Percentiles rank a stretch among this genome's conserved stretches.
Evolutionary conservation across 2,113 vertebrate species (phyloP).

Genomic region (Trichechus manatus): DNA sequence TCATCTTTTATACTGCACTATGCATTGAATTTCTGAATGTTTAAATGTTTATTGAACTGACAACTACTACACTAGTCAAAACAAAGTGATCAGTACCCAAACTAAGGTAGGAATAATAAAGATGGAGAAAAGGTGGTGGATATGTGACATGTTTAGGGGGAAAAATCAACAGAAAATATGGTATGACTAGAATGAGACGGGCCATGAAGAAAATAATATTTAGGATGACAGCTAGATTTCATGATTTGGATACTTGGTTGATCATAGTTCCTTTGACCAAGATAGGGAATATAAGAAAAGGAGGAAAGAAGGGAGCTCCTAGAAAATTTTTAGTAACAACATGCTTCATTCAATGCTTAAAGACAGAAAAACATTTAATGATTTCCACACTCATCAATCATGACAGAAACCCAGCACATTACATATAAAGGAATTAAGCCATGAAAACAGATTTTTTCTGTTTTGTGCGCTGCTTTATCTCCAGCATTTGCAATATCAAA

Average conservation of each 20-base stretch:
- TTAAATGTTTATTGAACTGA: neutral
- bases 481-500: neutral
- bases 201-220: neutral
- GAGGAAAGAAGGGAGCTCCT: neutral
- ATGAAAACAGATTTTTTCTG: neutral
- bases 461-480: conserved; percentile 18
- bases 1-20: neutral
- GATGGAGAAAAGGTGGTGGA: neutral
- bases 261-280: neutral
- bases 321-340: neutral
- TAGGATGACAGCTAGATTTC: neutral
- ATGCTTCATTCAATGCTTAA: neutral
- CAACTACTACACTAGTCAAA: neutral
- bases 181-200: neutral
- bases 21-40: neutral
- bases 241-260: neutral
- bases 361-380: neutral
- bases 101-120: neutral
- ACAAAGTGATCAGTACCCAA: neutral
- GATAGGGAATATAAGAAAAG: neutral
- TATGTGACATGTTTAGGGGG: neutral
- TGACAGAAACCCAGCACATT: neutral
- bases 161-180: neutral
- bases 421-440: neutral
- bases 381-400: neutral